These are phyloP conservation scores for Brachypodius melanocephalos DNA, from an alignment of 2,113 vertebrate species.

Conservation along the genomic window DNA sequence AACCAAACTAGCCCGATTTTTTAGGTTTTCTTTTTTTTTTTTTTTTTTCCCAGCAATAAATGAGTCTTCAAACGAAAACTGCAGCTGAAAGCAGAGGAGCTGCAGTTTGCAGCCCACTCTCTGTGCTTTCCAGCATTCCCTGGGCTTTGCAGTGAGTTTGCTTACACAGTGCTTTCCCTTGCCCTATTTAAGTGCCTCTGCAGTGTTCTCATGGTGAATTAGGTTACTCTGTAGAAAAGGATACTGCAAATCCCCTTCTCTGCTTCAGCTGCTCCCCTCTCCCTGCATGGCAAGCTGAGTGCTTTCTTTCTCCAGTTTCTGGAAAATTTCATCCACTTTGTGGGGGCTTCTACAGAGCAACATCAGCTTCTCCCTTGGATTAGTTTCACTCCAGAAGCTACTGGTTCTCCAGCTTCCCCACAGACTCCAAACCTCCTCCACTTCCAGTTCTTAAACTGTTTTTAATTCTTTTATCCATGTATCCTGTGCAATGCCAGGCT, in stretches of 20 bases:
- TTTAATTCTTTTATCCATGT: background rate
- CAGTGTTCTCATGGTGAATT: constrained; percentile 4
- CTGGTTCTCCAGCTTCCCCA: background rate
- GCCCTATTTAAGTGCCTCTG: constrained; percentile 47
- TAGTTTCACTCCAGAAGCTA: background rate
- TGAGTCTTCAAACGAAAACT: background rate
- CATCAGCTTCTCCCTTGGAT: background rate
- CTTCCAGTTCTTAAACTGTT: background rate
- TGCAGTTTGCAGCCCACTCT: background rate
- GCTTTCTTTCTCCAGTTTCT: background rate
- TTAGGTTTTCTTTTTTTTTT: background rate
- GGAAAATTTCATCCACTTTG: background rate
- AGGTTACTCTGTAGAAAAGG: background rate
- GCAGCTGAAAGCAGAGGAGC: background rate
- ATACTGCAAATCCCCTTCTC: background rate
- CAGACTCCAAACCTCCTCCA: background rate
- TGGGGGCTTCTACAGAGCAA: background rate
- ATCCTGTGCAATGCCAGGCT: background rate
- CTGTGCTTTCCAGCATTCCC: background rate
- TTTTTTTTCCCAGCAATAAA: background rate
- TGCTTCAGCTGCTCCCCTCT: background rate
- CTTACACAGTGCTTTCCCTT: constrained; percentile 23
- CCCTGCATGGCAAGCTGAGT: background rate
- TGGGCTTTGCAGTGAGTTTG: constrained; percentile 9
- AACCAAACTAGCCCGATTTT: background rate